Percentiles rank a stretch among this genome's conserved stretches.
Evolutionary conservation across 2,888 invertebrate genomes (phyloP).

Genomic region (Drosophila pseudotakahashii): DNA sequence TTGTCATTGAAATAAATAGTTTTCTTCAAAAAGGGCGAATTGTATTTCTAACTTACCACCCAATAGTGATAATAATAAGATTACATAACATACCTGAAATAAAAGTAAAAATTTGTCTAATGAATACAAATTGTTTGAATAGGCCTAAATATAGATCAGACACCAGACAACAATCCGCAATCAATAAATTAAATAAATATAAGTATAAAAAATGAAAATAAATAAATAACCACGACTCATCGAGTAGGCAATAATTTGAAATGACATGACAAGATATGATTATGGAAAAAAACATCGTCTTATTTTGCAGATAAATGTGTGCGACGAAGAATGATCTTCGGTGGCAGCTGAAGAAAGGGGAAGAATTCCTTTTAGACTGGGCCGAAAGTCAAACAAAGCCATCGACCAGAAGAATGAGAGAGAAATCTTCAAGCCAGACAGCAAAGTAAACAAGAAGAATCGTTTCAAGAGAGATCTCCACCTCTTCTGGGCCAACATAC

Average conservation of each 20-base stretch:
- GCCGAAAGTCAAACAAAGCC: conserved; percentile 22
- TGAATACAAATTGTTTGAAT: not conserved
- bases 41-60: not conserved
- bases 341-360: conserved; percentile 13
- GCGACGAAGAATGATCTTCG: conserved; percentile 11
- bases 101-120: not conserved
- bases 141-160: conserved; percentile 5
- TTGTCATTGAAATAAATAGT: no score
- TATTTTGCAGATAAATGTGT: conserved; percentile 15
- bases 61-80: not conserved
- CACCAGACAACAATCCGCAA: conserved; percentile 22
- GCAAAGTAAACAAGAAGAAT: conserved; percentile 45
- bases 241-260: conserved; percentile 52
- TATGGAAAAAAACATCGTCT: conserved; percentile 23
- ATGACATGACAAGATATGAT: conserved; percentile 46
- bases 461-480: conserved; percentile 9
- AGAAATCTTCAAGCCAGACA: conserved; percentile 49
- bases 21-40: no score
- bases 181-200: conserved; percentile 5
- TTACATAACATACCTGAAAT: conserved; percentile 65
- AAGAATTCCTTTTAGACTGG: conserved; percentile 16
- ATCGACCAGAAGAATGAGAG: not conserved
- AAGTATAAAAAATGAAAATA: conserved; percentile 10
- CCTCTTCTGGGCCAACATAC: conserved; percentile 33
- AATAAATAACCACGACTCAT: conserved; percentile 39